These are phyloP conservation scores for Orycteropus afer DNA, from an alignment of 2,113 vertebrate species.

Conservation along the genomic window DNA sequence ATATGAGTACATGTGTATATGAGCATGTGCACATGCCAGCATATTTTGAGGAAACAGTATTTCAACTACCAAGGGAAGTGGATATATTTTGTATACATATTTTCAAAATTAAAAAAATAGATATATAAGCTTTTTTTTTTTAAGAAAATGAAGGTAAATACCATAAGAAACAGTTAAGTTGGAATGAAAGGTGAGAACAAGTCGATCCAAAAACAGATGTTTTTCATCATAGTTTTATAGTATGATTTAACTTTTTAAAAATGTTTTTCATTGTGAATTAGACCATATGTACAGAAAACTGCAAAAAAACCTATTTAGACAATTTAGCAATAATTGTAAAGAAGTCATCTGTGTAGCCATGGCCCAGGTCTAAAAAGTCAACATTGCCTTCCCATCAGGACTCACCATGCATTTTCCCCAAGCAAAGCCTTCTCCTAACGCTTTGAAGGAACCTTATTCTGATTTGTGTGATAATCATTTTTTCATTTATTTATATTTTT, in stretches of 20 bases:
- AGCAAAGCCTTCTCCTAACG: background rate
- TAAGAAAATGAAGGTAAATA: background rate
- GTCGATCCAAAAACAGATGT: background rate
- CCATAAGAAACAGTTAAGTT: background rate
- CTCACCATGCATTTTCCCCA: rapidly evolving
- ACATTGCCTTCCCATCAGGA: too few species aligned
- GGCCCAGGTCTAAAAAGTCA: background rate
- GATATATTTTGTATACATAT: background rate
- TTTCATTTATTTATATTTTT: background rate
- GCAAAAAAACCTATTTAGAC: slow-evolving; percentile 20
- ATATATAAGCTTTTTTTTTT: background rate
- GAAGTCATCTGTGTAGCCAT: background rate
- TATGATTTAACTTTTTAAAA: slow-evolving; percentile 15
- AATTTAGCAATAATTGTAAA: slow-evolving; percentile 55
- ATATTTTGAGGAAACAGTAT: background rate
- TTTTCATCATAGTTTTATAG: slow-evolving; percentile 4
- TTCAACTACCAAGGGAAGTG: background rate
- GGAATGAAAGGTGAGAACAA: background rate
- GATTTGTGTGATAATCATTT: background rate
- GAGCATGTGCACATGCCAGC: background rate
- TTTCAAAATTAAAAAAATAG: background rate
- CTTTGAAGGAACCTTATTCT: rapidly evolving
- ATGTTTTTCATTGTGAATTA: slow-evolving; percentile 47
- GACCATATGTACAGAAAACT: background rate
- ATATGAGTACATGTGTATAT: too few species aligned